A percentile compares a stretch with the other conserved stretches of the same genome.
Conservation (phyloP, 2,797 vertebrate species). For the Xerus rutilus region DNA sequence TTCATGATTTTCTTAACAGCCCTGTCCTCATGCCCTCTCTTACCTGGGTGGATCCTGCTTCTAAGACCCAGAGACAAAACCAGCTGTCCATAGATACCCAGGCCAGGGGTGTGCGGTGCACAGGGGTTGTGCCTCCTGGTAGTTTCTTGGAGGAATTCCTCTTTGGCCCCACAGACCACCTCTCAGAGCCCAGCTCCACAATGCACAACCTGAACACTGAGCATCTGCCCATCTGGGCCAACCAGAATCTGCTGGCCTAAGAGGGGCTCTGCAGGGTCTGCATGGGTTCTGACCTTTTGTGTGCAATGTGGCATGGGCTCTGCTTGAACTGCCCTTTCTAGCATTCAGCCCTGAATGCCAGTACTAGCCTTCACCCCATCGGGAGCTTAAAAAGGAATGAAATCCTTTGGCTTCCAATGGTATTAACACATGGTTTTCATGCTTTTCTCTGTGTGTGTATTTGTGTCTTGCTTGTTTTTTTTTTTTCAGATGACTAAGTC, state of each 20-base stretch:
- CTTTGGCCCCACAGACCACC: background rate
- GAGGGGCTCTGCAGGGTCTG: slow-evolving; percentile 11
- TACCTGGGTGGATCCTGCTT: background rate
- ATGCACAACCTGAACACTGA: slow-evolving; percentile 22
- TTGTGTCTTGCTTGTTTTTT: slow-evolving; percentile 87
- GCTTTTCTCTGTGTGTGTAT: slow-evolving; percentile 82
- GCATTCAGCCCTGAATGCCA: background rate
- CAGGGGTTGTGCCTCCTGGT: background rate
- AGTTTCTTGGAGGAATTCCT: background rate
- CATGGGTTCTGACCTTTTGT: background rate
- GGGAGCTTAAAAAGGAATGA: slow-evolving; percentile 67
- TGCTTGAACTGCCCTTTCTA: slow-evolving; percentile 73
- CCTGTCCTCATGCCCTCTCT: slow-evolving; percentile 23
- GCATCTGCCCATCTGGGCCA: slow-evolving; percentile 58
- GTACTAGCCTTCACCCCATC: background rate
- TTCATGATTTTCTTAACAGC: background rate
- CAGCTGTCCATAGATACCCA: background rate
- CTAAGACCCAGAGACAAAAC: background rate
- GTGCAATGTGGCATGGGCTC: slow-evolving; percentile 78
- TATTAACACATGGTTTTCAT: slow-evolving; percentile 85
- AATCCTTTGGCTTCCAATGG: slow-evolving; percentile 76
- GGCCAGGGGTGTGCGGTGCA: background rate
- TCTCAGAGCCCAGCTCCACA: background rate
- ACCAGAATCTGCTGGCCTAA: rapidly evolving
- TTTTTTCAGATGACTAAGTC: slow-evolving; percentile 98